Evolutionary conservation across 2,888 invertebrate species (phyloP), one percentile per base, ranked within the genome.

Genomic region (Brassicogethes aeneus): DNA sequence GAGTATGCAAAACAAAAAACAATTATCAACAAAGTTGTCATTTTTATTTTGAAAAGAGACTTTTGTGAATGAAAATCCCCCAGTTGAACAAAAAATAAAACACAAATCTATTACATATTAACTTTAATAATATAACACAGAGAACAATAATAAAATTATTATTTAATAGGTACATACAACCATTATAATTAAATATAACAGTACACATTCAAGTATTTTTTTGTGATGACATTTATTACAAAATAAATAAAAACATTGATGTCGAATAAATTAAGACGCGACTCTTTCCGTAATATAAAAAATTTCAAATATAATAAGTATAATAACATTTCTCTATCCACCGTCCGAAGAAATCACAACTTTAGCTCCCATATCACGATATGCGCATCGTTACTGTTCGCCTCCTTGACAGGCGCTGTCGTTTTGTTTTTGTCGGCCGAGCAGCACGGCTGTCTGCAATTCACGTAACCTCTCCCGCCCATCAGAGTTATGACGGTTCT

Each of bases 361-460:
- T 85, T 86, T 70, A 84, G 81, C 68, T 93, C 92, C 91, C 92
- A 92, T 36, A 92, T 77, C 47, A 91, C 83, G 57, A 92, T 82
- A 69, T 91, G 88, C 12, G 92, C 90, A 73, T 90, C 88, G 59
- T 79, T 85, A 46, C 82, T 82, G 65, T 87, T 87, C 35, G 82
- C 82, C 45, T 83, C 83, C 36, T 75, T 75, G 31, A 76, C 71
- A 34, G 71, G 68, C 39, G 69, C 67, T 3, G 73, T 70, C 41
- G 55, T 55, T 41, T 61, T 69, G 53, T 54, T 62, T 17, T 76
- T 70, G 51, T 77, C 77, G 16, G 76, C 71, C 30, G 63, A 47
- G 61, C 81, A 78, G 57, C 81, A 78, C 13, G 82, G 77, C 57
- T 86, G 86, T 41, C 87, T 74, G 82, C 88, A 87, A 68, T 88